These are phyloP conservation scores for Norana najaformis DNA, from an alignment of 2,888 invertebrate genomes.

Conservation along the genomic window DNA sequence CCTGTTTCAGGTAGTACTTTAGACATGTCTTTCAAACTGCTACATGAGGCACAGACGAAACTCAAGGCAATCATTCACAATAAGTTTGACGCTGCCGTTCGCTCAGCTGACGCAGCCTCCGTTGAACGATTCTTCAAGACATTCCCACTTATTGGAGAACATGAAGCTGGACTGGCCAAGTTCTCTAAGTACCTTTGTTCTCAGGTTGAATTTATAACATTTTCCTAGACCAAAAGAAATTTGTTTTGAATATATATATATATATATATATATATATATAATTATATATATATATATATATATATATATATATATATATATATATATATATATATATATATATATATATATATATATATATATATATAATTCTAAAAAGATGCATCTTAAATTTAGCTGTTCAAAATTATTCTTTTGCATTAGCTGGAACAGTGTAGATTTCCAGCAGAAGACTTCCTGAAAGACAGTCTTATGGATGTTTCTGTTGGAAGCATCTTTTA, in stretches of 20 bases:
- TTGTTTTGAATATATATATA: not conserved
- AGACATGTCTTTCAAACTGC: constrained; percentile 72
- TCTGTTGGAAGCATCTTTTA: not conserved
- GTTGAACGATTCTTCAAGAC: constrained; percentile 81
- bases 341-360: not conserved
- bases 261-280: not conserved
- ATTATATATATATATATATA: not conserved
- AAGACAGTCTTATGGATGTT: not conserved
- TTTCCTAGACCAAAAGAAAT: not conserved
- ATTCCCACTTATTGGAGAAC: constrained; percentile 89
- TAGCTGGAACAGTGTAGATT: no score
- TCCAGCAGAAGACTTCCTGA: not conserved
- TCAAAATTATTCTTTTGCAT: no score
- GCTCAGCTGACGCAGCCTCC: constrained; percentile 42
- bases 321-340: not conserved
- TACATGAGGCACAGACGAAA: constrained; percentile 78
- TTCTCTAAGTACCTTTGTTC: constrained; percentile 84
- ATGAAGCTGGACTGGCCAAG: constrained; percentile 83
- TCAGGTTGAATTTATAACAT: constrained; percentile 67
- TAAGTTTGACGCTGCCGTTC: constrained; percentile 63
- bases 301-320: not conserved
- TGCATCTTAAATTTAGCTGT: not conserved
- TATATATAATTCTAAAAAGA: not conserved
- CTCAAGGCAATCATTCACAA: constrained; percentile 73
- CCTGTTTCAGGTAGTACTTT: constrained; percentile 68